Conservation (phyloP, 2,113 vertebrate species). For the Tyrannus savana region DNA sequence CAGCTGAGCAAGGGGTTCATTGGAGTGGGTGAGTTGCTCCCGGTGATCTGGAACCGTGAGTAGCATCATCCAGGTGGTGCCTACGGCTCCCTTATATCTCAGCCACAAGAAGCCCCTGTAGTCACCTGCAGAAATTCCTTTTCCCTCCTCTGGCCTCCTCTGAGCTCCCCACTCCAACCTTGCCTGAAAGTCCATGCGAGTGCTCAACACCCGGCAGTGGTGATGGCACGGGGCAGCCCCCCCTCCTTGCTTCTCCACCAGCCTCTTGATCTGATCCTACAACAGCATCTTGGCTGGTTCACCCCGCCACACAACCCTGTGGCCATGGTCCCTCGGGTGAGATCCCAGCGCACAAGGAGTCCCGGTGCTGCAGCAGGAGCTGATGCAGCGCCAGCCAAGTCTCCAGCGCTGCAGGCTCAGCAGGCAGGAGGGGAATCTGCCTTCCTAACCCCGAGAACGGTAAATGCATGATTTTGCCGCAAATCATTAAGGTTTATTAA, state of each 20-base stretch:
- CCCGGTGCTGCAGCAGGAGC: accelerated
- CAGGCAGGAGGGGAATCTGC: not conserved
- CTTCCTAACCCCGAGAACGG: not conserved
- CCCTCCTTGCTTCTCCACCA: not conserved
- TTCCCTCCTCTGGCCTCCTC: not conserved
- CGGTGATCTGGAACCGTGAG: not conserved
- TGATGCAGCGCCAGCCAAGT: not conserved
- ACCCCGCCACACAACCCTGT: accelerated
- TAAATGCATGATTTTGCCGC: slow-evolving; percentile 32
- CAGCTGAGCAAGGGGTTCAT: not conserved
- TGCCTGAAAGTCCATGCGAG: accelerated
- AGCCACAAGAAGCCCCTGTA: not conserved
- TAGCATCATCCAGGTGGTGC: not conserved
- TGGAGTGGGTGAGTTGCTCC: not conserved
- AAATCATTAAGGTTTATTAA: slow-evolving; percentile 58
- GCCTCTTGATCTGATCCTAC: not conserved
- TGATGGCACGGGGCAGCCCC: accelerated
- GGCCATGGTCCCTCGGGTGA: accelerated
- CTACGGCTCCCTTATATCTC: not conserved
- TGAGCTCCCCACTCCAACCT: accelerated
- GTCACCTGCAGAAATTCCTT: not conserved
- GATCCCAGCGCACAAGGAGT: accelerated
- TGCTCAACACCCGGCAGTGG: accelerated
- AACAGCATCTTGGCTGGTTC: not conserved
- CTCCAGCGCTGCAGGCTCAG: not conserved